Percentiles rank a stretch among this genome's conserved stretches.
These are phyloP conservation scores for Typhlomys cinereus DNA, from an alignment of 2,113 vertebrate species.

Conservation along the genomic window DNA sequence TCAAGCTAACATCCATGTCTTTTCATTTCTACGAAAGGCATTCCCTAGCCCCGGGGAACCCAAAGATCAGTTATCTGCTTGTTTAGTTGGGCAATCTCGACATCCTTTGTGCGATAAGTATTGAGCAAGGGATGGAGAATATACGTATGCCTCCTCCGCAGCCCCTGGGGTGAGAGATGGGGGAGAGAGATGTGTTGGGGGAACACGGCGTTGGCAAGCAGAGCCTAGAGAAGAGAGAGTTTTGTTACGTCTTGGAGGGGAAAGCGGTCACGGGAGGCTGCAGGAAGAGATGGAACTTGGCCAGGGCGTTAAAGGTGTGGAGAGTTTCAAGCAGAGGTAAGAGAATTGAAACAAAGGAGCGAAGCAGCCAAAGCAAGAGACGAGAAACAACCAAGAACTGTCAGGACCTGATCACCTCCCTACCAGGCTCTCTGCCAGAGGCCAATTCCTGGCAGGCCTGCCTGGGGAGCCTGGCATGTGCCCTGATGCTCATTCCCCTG, in stretches of 20 bases:
- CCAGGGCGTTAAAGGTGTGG: background rate
- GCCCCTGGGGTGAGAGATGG: background rate
- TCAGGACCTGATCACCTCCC: background rate
- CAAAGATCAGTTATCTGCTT: background rate
- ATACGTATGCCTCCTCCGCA: background rate
- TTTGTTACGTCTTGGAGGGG: fast-evolving
- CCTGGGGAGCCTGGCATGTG: background rate
- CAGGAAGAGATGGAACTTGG: background rate
- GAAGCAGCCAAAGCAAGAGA: background rate
- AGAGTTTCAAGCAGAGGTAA: background rate
- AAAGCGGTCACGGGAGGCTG: background rate
- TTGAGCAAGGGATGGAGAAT: background rate
- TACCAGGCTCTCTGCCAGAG: background rate
- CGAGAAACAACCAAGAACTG: conserved; percentile 7
- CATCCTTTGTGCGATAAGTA: background rate
- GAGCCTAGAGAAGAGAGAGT: background rate
- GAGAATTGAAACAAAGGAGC: conserved; percentile 34
- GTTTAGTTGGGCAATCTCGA: background rate
- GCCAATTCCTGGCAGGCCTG: background rate
- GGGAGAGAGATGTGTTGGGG: background rate
- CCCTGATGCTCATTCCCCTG: background rate
- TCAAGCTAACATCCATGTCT: background rate
- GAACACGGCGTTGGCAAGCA: background rate
- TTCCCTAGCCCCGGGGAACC: background rate
- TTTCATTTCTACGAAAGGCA: background rate